Evolutionary conservation across 2,797 vertebrate genomes (phyloP).

Genomic region (Rousettus madagascariensis): DNA sequence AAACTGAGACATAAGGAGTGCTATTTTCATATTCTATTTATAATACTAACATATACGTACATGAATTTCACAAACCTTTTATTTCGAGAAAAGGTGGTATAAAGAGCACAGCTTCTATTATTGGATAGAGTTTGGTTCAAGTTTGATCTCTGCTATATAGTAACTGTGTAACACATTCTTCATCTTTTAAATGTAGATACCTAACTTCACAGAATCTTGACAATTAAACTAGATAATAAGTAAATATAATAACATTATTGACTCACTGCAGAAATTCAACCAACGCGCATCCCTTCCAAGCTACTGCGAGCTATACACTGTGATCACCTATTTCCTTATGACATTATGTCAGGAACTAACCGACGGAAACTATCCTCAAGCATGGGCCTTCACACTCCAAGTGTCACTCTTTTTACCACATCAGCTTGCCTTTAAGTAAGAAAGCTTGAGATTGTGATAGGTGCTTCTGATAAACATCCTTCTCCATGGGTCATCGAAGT

Average conservation of each 20-base stretch:
- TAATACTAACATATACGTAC: neutral
- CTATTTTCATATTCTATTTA: neutral
- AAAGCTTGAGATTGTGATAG: neutral
- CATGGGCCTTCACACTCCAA: neutral
- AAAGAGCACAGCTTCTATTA: neutral
- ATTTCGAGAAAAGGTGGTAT: neutral
- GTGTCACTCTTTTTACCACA: neutral
- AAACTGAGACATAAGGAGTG: neutral
- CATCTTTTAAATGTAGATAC: neutral
- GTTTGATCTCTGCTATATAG: neutral
- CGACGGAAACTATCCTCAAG: neutral
- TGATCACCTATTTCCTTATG: neutral
- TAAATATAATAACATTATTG: neutral
- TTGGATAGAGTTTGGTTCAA: neutral
- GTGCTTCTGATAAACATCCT: neutral
- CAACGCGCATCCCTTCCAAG: neutral
- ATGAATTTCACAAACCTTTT: neutral
- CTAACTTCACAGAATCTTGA: neutral
- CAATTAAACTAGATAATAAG: slow-evolving; percentile 6
- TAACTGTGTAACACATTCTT: neutral
- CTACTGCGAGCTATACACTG: neutral
- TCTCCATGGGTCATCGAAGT: neutral
- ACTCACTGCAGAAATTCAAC: neutral
- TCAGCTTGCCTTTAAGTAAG: neutral
- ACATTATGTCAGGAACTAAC: neutral